Conservation (phyloP, 2,113 vertebrate species). For the Tor tambroides region DNA sequence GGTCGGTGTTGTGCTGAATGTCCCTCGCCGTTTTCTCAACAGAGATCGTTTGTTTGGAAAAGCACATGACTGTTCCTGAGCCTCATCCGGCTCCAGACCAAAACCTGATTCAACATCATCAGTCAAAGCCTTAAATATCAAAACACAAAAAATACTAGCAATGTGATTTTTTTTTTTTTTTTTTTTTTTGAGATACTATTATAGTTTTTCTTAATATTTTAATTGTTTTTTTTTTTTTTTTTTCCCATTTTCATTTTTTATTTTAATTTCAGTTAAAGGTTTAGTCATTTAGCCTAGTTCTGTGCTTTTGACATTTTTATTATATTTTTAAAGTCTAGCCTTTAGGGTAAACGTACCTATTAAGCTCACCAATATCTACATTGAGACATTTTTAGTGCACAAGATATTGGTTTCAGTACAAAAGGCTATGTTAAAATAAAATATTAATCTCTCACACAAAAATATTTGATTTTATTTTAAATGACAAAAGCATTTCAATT, state of each 20-base stretch:
- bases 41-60: background rate
- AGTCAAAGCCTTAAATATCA: background rate
- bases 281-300: background rate
- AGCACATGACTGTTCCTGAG: slow-evolving; percentile 1
- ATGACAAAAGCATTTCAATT: too few species aligned
- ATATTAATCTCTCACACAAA: too few species aligned
- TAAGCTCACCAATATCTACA: too few species aligned
- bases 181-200: too few species aligned
- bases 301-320: background rate
- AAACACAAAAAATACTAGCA: background rate
- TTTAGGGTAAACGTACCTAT: too few species aligned
- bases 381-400: too few species aligned
- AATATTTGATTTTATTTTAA: too few species aligned
- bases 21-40: background rate
- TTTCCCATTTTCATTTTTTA: too few species aligned
- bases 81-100: background rate
- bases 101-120: background rate
- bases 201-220: background rate
- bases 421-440: too few species aligned
- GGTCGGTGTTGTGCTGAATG: background rate
- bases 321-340: too few species aligned
- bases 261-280: background rate
- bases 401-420: too few species aligned
- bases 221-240: background rate
- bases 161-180: background rate